Conservation (phyloP, 2,888 invertebrate genomes). For the Amphipoea lucens region DNA sequence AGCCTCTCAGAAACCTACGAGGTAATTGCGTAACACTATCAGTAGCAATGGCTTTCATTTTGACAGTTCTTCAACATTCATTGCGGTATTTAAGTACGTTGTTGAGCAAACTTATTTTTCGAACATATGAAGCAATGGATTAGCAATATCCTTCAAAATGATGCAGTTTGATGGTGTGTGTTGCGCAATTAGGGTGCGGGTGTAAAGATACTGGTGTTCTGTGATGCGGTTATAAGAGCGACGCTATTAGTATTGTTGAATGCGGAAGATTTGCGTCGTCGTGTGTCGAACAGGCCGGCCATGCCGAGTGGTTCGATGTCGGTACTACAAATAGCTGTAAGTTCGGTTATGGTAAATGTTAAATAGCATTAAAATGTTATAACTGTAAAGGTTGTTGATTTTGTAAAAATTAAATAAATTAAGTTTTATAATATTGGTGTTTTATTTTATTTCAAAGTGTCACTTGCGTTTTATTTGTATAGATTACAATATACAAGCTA, state of each 20-base stretch:
- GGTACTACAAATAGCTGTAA: conserved; percentile 39
- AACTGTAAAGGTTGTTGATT: conserved; percentile 72
- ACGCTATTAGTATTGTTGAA: neutral
- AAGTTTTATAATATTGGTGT: conserved; percentile 62
- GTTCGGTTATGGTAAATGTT: conserved; percentile 51
- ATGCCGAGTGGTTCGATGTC: neutral
- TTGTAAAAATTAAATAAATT: conserved; percentile 71
- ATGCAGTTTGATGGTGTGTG: neutral
- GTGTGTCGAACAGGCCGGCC: neutral
- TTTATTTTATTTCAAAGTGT: conserved; percentile 24
- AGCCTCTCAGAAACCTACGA: neutral
- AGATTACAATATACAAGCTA: too few relatives aligned
- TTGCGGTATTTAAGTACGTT: too few relatives aligned
- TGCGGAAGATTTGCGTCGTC: neutral
- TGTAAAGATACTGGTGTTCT: neutral
- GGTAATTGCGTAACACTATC: too few relatives aligned
- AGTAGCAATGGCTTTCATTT: too few relatives aligned
- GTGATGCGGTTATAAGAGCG: too few relatives aligned
- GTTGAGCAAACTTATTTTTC: too few relatives aligned
- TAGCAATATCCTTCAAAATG: neutral
- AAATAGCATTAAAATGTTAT: conserved; percentile 51
- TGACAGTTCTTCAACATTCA: too few relatives aligned
- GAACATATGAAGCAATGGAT: too few relatives aligned
- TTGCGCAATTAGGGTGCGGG: neutral
- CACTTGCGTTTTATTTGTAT: too few relatives aligned